Evolutionary conservation across 1,140 invertebrate genomes (phyloP), one percentile per base, ranked within the genome.

Genomic region (Saxidomus purpurata): DNA sequence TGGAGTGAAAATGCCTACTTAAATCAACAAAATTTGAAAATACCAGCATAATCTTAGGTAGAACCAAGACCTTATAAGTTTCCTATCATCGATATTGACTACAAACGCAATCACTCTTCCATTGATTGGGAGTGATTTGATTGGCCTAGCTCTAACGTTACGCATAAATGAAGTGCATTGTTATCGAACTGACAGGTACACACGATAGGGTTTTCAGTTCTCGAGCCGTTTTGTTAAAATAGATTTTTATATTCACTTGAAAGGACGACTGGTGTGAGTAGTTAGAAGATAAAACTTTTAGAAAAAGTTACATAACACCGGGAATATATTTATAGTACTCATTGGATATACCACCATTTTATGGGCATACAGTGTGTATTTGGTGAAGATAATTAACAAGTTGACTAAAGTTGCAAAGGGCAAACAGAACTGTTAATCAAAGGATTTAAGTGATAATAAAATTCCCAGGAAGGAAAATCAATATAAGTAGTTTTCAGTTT

Each of bases 51-150:
- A 79, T 79, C 47, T 79, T 19, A 34, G 47, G 47, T 79, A 52
- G 76, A 40, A 79, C 76, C 19, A 6, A 31, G 43, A 49, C 47
- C 76, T 79, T 49, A 59, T 79, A 79, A 79, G 31, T 36, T 79
- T 79, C n/a, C 47, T 49, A 36, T 52, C 76, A 79, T 79, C 31
- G 76, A 79, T 79, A 79, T 55, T 79, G 76, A 79, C 47, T 52
- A 79, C 25, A 55, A 79, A 38, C 28, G 76, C 76, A 79, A 79
- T 52, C 76, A 52, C 76, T 79, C 76, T 79, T 79, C 76, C 31
- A 79, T 79, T 79, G 76, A 79, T 79, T 79, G 25, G n/a, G 76
- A 79, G 49, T 79, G 76, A 79, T 79, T 79, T 79, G 49, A 79
- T 79, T 79, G 76, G 76, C 36, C 76, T 19, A 79, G 28, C 76